Evolutionary conservation across 92 coral and sea anemone species (phyloP).

Genomic region (Epizoanthus illoricatus): DNA sequence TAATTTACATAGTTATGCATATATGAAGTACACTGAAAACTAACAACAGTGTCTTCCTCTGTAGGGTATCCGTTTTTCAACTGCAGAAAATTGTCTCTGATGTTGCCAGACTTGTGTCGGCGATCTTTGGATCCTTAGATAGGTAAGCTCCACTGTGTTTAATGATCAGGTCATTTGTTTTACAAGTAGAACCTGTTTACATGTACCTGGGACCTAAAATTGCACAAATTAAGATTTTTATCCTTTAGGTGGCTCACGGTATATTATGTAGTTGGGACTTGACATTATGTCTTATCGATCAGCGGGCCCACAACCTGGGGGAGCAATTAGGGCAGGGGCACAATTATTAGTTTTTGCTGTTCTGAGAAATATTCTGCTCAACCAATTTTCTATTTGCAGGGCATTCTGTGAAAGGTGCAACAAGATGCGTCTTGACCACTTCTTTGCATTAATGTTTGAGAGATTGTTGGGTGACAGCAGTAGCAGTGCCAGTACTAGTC

Average conservation of each 20-base stretch:
- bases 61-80: conserved; percentile 70
- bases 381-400: conserved; percentile 45
- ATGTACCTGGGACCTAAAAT: neutral
- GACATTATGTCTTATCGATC: no score
- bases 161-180: neutral
- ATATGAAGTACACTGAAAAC: no score
- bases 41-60: conserved; percentile 5
- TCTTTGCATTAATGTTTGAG: conserved; percentile 87
- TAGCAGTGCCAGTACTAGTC: conserved; percentile 25
- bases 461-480: conserved; percentile 59
- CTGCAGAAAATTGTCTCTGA: conserved; percentile 73
- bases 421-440: conserved; percentile 83
- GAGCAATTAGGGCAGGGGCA: no score
- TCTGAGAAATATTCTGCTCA: neutral
- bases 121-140: conserved; percentile 89
- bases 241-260: no score
- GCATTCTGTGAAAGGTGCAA: conserved; percentile 93
- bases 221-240: neutral
- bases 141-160: conserved; percentile 56
- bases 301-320: no score
- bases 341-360: neutral
- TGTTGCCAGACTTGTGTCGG: conserved; percentile 65
- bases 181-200: neutral
- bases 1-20: no score
- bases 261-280: no score